Conservation (phyloP, 2,797 vertebrate genomes). For the Eurystomus glaucurus region DNA sequence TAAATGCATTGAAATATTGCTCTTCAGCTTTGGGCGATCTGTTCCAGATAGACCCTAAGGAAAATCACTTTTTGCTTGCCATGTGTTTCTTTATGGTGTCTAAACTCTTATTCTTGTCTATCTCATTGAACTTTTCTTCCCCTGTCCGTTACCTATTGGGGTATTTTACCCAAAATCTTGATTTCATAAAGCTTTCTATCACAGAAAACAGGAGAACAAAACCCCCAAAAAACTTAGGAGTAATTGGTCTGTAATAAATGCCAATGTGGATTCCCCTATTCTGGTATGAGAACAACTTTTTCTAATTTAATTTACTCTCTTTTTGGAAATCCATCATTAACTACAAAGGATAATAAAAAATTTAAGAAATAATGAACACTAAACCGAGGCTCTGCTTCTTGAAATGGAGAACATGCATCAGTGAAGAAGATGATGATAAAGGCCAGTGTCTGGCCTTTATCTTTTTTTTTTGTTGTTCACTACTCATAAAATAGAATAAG, state of each 20-base stretch:
- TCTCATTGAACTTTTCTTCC: background rate
- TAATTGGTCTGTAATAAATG: background rate
- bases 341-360: background rate
- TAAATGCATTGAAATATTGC: background rate
- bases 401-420: constrained; percentile 14
- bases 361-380: background rate
- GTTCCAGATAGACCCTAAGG: background rate
- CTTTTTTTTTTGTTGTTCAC: background rate
- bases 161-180: background rate
- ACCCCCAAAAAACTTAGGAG: background rate
- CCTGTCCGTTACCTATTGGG: background rate
- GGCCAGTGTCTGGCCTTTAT: background rate
- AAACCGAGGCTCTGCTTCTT: background rate
- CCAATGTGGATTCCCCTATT: background rate
- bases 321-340: background rate
- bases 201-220: background rate
- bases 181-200: background rate
- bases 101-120: background rate
- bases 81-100: background rate
- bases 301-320: background rate
- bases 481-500: background rate
- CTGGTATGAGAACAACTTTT: background rate
- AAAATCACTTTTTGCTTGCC: background rate
- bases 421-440: constrained; percentile 31
- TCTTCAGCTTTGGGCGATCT: background rate